Conservation (phyloP, 2,888 invertebrate species). For the Catocala fraxini region DNA sequence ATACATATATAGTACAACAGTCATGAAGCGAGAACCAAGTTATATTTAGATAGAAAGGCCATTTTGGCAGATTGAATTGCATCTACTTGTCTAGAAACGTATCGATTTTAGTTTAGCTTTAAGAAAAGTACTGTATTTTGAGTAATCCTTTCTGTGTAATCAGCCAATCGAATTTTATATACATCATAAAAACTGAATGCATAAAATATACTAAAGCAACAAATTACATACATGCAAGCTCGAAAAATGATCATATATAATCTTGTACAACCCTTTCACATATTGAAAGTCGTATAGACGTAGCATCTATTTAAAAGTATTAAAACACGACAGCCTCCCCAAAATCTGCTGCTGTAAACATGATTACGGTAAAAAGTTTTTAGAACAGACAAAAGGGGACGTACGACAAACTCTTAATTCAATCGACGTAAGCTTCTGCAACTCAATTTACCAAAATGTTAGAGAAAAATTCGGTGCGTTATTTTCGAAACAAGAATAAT, state of each 20-base stretch:
- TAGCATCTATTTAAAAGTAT: slow-evolving; percentile 11
- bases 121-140: slow-evolving; percentile 8
- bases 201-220: no score
- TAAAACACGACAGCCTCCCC: slow-evolving; percentile 8
- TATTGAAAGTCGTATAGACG: no score
- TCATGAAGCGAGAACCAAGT: slow-evolving; percentile 40
- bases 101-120: background rate
- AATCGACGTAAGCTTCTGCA: slow-evolving; percentile 44
- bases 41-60: slow-evolving; percentile 4
- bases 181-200: background rate
- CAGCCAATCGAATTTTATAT: slow-evolving; percentile 28
- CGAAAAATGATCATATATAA: background rate
- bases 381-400: slow-evolving; percentile 26
- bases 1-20: slow-evolving; percentile 15
- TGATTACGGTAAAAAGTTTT: slow-evolving; percentile 27
- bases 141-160: slow-evolving; percentile 8
- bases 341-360: slow-evolving; percentile 26
- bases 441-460: slow-evolving; percentile 53
- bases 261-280: no score
- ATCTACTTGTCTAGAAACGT: slow-evolving; percentile 8
- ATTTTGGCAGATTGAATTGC: slow-evolving; percentile 40
- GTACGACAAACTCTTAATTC: slow-evolving; percentile 38
- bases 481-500: slow-evolving; percentile 39
- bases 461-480: slow-evolving; percentile 32
- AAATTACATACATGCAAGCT: no score